A percentile compares a stretch with the other conserved stretches of the same genome.
phyloP scores from a whole-genome alignment of 2,888 invertebrate genomes.

The Agonopterix arenella region DNA sequence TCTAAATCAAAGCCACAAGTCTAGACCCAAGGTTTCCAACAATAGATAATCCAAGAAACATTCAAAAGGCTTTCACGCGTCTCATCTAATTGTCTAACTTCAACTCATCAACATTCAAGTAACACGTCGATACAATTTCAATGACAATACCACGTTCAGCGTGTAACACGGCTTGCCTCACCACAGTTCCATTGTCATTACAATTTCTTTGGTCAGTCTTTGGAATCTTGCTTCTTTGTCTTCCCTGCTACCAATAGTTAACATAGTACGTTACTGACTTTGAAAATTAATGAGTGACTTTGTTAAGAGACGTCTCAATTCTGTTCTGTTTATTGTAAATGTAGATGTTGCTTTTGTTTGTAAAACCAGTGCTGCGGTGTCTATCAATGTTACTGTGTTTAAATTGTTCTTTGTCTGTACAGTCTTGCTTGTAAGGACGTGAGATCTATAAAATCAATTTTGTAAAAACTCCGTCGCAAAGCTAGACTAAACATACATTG shows the following conservation, averaged over 20 bases:
- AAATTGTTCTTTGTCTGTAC: conserved; percentile 13
- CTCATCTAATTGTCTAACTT: conserved; percentile 21
- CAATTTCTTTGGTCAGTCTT: conserved; percentile 31
- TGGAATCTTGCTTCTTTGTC: conserved; percentile 28
- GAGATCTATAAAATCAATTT: no score
- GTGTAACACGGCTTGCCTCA: conserved; percentile 50
- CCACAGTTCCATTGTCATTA: conserved; percentile 24
- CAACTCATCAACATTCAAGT: conserved; percentile 32
- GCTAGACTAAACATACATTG: no score
- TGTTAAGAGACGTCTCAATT: conserved; percentile 48
- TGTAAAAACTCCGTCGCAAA: no score
- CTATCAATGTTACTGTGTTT: conserved; percentile 23
- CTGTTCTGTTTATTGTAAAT: conserved; percentile 37
- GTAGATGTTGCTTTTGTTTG: conserved; percentile 16
- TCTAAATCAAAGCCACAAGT: neutral
- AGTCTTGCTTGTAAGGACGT: conserved; percentile 8
- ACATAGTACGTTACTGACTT: conserved; percentile 43
- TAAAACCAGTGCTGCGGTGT: conserved; percentile 21
- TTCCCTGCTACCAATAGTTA: conserved; percentile 37
- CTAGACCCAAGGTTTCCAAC: conserved; percentile 4
- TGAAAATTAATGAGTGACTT: conserved; percentile 66
- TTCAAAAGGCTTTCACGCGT: conserved; percentile 41
- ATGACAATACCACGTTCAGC: conserved; percentile 46
- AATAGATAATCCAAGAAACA: conserved; percentile 14
- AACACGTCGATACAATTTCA: conserved; percentile 45